phyloP scores from a whole-genome alignment of 2,888 invertebrate species.

The Suillia variegata region DNA sequence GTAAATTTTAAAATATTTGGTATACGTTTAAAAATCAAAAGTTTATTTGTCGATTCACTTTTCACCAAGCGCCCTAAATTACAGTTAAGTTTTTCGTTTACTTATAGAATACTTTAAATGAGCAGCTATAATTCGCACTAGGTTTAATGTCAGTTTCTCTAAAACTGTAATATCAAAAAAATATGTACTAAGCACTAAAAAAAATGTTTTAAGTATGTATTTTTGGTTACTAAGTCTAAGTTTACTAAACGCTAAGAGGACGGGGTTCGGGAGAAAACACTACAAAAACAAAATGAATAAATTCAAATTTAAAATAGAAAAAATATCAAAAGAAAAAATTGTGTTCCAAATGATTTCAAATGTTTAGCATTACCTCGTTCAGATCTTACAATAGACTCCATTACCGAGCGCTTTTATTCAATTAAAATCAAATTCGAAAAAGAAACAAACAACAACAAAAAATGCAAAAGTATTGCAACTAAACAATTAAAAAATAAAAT shows the following conservation, averaged over 20 bases:
- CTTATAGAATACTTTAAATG: too few relatives aligned
- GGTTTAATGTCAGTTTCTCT: too few relatives aligned
- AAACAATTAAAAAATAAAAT: neutral
- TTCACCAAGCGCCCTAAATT: too few relatives aligned
- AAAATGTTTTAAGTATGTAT: neutral
- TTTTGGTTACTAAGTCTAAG: neutral
- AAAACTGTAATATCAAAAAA: neutral
- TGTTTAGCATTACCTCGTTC: too few relatives aligned
- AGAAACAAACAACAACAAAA: neutral
- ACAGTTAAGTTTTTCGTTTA: too few relatives aligned
- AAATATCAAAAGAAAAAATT: slow-evolving; percentile 33
- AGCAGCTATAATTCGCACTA: too few relatives aligned
- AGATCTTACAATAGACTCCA: too few relatives aligned
- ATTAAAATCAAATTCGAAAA: neutral
- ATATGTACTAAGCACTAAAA: slow-evolving; percentile 2
- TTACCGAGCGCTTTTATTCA: neutral
- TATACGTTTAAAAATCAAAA: too few relatives aligned
- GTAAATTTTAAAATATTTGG: too few relatives aligned
- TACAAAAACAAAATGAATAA: neutral
- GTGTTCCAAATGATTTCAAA: too few relatives aligned
- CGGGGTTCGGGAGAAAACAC: neutral
- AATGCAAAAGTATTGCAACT: too few relatives aligned
- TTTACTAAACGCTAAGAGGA: neutral
- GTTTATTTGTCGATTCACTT: too few relatives aligned
- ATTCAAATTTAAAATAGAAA: slow-evolving; percentile 33